These are phyloP conservation scores for Athalia cordata DNA, from an alignment of 2,888 invertebrate genomes.

Conservation along the genomic window DNA sequence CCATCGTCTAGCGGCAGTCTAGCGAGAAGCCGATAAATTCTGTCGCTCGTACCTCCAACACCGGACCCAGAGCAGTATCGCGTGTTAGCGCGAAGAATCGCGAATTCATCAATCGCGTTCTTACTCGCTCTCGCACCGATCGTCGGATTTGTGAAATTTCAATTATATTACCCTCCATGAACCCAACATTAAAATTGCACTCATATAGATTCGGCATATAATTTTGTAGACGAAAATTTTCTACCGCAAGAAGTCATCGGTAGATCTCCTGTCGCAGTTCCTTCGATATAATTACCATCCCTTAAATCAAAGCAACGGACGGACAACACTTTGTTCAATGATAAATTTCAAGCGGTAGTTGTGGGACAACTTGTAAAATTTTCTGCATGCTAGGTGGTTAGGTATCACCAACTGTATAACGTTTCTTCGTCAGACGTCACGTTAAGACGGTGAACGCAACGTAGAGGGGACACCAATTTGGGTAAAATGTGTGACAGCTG, in stretches of 20 bases:
- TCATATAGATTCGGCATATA: too few species aligned
- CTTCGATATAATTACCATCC: too few species aligned
- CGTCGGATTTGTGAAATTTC: not conserved
- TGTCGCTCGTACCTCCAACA: constrained; percentile 13
- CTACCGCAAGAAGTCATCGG: too few species aligned
- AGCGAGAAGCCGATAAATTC: constrained; percentile 44
- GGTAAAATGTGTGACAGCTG: constrained; percentile 68
- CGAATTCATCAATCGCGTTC: constrained; percentile 2
- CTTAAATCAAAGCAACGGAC: too few species aligned
- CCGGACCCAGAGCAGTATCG: constrained; percentile 23
- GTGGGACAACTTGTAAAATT: too few species aligned
- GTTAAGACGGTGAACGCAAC: constrained; percentile 2
- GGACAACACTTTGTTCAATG: too few species aligned
- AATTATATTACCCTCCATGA: too few species aligned
- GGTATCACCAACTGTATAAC: not conserved
- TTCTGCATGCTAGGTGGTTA: not conserved
- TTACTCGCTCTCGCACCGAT: not conserved
- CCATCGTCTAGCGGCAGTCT: constrained; percentile 46
- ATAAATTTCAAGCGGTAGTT: too few species aligned
- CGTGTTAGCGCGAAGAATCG: constrained; percentile 25
- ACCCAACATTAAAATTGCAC: too few species aligned
- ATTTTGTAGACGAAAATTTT: too few species aligned
- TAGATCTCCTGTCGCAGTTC: too few species aligned
- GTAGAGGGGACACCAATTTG: constrained; percentile 59
- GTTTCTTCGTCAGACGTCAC: not conserved